phyloP scores from a whole-genome alignment of 2,797 vertebrate species.

The Etheostoma perlongum region DNA sequence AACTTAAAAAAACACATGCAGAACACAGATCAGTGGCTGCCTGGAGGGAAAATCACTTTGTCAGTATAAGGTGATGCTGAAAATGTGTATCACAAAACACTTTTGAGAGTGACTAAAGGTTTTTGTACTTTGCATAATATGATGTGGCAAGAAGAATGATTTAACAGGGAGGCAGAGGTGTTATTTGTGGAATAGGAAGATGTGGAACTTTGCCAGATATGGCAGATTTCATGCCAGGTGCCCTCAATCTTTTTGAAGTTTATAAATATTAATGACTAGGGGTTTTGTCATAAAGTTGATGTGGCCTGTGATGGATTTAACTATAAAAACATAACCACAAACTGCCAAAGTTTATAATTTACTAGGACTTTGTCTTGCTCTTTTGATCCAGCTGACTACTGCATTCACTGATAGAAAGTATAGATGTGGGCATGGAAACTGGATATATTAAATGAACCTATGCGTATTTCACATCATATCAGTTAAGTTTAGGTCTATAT shows the following conservation, averaged over 20 bases:
- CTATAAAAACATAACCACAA: constrained; percentile 12
- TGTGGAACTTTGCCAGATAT: constrained; percentile 26
- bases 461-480: neutral
- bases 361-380: neutral
- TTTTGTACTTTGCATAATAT: constrained; percentile 1
- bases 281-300: constrained; percentile 27
- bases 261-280: constrained; percentile 29
- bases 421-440: neutral
- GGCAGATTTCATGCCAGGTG: constrained; percentile 22
- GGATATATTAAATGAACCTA: neutral
- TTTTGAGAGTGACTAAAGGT: neutral
- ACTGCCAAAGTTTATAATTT: neutral
- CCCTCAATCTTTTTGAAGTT: constrained; percentile 17
- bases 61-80: neutral
- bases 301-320: constrained; percentile 31
- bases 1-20: neutral
- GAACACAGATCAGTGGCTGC: neutral
- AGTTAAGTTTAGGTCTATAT: neutral
- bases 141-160: neutral
- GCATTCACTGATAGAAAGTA: neutral
- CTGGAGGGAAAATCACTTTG: neutral
- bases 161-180: neutral
- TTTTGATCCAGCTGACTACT: neutral
- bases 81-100: neutral
- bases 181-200: constrained; percentile 29